phyloP scores from a whole-genome alignment of 2,113 vertebrate genomes.

The Fulica atra region DNA sequence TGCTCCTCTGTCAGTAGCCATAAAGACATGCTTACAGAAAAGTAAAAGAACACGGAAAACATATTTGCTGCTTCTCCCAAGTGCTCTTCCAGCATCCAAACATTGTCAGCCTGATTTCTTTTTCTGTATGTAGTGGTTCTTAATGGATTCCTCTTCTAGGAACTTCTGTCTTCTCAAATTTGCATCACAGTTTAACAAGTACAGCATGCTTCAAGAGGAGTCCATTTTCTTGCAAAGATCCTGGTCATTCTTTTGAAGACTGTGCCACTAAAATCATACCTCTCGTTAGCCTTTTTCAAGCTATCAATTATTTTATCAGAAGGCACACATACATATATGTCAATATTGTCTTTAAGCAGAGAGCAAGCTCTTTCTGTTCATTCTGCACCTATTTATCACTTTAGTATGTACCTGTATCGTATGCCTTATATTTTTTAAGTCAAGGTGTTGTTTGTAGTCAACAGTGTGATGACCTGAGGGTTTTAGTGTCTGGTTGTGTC shows the following conservation, averaged over 20 bases:
- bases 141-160: neutral
- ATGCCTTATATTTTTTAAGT: neutral
- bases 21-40: neutral
- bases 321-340: neutral
- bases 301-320: neutral
- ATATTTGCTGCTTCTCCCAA: neutral
- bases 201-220: neutral
- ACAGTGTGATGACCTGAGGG: neutral
- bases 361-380: neutral
- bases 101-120: neutral
- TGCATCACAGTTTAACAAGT: neutral
- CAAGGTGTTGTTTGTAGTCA: neutral
- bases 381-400: neutral
- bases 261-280: neutral
- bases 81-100: neutral
- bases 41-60: neutral
- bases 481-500: neutral
- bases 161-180: neutral
- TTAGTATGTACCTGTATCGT: neutral
- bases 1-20: neutral
- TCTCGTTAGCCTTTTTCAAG: neutral
- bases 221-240: neutral
- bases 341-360: neutral
- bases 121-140: neutral
- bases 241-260: neutral